Base-by-base conservation (phyloP, 1,140 invertebrate genomes). In the Heliconius melpomene region DNA sequence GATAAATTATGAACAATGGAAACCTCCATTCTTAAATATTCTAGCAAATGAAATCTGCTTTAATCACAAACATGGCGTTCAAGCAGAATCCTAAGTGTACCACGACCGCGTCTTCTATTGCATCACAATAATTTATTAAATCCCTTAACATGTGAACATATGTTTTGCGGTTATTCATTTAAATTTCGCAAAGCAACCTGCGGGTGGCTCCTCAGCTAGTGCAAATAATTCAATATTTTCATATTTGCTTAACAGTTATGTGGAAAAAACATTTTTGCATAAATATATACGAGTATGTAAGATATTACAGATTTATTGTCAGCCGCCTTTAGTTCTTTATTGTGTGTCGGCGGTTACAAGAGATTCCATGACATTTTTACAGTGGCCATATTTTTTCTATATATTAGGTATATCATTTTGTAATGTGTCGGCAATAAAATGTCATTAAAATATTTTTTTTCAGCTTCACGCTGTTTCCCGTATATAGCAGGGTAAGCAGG, bases 241-340 rank as follows among this genome's bases (percentile, higher is more conserved):
- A 66, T 57, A n/a, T 57, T 57, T 57, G 18, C 7, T 20, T 52
- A n/a, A 57, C 54, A 57, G 2, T 23, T 57, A 57, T 23, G 23
- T 20, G 54, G 20, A 57, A 57, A 57, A 57, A 20, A 57, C 1
- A 23, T 57, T 76, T 52, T 20, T 20, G 6, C 18, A 20, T 52
- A 46, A 16, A 46, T 46, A 5, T 54, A 66, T 76, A 32, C 32
- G 32, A 32, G 32, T 32, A 76, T 46, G 23, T 70, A 70, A 76
- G 40, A 38, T 40, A 20, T 76, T 71, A 71, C 60, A 76, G 75
- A 76, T 76, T 76, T 76, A 76, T 76, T 76, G 75, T 50, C 75
- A 76, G 38, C 36, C 57, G 18, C n/a, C 60, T 76, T 70, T 76
- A 32, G 57, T 70, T 50, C 18, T 46, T 76, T 76, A 76, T 71